Evolutionary conservation across 2,888 invertebrate genomes (phyloP).

Genomic region (Cheilosia soror): DNA sequence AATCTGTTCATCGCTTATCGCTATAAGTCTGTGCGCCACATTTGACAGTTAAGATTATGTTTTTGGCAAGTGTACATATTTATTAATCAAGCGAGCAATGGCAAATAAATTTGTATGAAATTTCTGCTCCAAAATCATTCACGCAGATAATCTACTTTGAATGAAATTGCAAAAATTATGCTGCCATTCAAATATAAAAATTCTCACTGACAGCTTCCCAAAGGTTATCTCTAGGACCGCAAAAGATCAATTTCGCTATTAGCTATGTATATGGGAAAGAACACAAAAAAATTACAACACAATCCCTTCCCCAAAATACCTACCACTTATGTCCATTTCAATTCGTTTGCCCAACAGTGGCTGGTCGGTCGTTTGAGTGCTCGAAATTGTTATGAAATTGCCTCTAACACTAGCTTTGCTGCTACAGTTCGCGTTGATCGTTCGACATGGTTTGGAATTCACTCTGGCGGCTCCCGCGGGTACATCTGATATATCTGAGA

Average conservation of each 20-base stretch:
- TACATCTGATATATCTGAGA: constrained; percentile 35
- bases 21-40: no score
- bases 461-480: background rate
- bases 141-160: no score
- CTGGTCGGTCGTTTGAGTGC: constrained; percentile 26
- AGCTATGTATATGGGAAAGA: no score
- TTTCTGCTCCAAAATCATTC: no score
- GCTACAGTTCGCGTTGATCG: constrained; percentile 30
- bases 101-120: no score
- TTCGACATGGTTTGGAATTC: background rate
- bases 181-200: background rate
- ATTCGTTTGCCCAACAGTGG: constrained; percentile 23
- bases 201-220: constrained; percentile 12
- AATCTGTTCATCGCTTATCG: no score
- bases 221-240: constrained; percentile 41
- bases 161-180: constrained; percentile 1
- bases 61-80: no score
- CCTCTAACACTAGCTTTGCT: constrained; percentile 3
- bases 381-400: constrained; percentile 36
- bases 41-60: no score
- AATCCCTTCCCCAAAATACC: background rate
- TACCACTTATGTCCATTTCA: constrained; percentile 25
- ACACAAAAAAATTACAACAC: background rate
- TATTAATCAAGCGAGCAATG: no score
- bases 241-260: constrained; percentile 57